These are phyloP conservation scores for Nineta flava DNA, from an alignment of 2,888 invertebrate genomes.

Conservation along the genomic window DNA sequence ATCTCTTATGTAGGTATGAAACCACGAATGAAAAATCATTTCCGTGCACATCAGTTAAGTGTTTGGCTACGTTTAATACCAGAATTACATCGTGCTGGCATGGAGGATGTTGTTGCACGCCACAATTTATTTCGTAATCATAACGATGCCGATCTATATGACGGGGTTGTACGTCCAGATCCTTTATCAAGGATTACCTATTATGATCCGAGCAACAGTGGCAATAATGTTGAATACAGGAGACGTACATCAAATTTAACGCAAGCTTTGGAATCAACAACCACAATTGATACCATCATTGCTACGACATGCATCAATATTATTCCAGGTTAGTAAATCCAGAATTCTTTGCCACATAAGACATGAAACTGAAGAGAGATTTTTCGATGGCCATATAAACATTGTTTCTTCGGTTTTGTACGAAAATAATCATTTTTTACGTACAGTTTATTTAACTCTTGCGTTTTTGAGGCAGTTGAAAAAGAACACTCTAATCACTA, in stretches of 20 bases:
- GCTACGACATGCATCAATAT: conserved; percentile 54
- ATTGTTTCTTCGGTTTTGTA: too few relatives aligned
- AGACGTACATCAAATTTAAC: conserved; percentile 39
- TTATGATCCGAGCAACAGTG: conserved; percentile 31
- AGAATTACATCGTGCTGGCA: conserved; percentile 72
- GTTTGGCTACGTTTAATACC: conserved; percentile 91
- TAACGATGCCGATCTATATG: conserved; percentile 76
- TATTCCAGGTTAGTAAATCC: conserved; percentile 16
- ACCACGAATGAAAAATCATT: conserved; percentile 82
- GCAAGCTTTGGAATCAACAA: conserved; percentile 44
- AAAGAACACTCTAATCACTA: too few relatives aligned
- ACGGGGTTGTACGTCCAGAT: conserved; percentile 74
- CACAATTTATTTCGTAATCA: conserved; percentile 84
- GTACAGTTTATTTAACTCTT: too few relatives aligned
- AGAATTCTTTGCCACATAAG: too few relatives aligned
- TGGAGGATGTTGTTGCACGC: conserved; percentile 73
- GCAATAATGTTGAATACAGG: conserved; percentile 37
- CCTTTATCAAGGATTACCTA: conserved; percentile 51
- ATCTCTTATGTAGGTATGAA: too few relatives aligned
- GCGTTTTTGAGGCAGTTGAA: too few relatives aligned
- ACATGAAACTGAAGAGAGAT: too few relatives aligned
- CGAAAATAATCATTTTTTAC: too few relatives aligned
- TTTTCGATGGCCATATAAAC: too few relatives aligned
- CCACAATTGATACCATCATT: conserved; percentile 51
- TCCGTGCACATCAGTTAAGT: conserved; percentile 84